Base-by-base conservation (phyloP, 1,140 invertebrate genomes). In the Tetranychus cinnabarinus region DNA sequence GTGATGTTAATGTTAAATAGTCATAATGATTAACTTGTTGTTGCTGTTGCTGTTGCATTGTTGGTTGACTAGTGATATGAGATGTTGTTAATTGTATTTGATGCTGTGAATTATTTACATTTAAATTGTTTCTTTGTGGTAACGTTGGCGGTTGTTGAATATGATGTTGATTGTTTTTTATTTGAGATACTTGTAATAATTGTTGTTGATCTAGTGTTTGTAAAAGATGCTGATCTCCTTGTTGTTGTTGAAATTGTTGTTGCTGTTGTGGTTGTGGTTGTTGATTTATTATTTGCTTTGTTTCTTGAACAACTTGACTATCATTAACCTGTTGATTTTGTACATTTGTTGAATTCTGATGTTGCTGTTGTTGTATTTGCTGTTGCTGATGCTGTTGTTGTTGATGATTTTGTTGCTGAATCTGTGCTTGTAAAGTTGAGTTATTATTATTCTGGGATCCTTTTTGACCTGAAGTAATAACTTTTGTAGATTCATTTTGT, bases 321-420 rank as follows among this genome's bases (percentile, higher is more conserved):
- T 55, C 10, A 33, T 33, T 35, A 7, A 35, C 10, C 12, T 33
- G 31, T 35, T 55, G 52, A 55, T 33, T 33, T 33, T 33, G 52
- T 33, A 55, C 12, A 33, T 33, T 35, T 36, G 34, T 15, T 56
- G n/a, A 33, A 23, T 56, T 8, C n/a, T 57, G 56, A 33, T 57
- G 56, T 57, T 61, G 50, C 61, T 62, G 58, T 58, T 61, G 34
- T 57, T 63, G 35, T 61, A 61, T 65, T 34, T 61, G 61, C n/a
- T 23, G 50, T n/a, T n/a, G 7, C 50, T 52, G 50, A 4, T 8
- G 1, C 6, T 33, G n/a, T n/a, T 52, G n/a, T 52, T 6, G 50
- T 33, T 52, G 50, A 52, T 33, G 50, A 52, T 52, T 52, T 8
- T 23, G 13, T n/a, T n/a, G 13, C 4, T 31, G 50, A n/a, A n/a